A percentile compares a stretch with the other conserved stretches of the same genome.
Evolutionary conservation across 2,888 invertebrate genomes (phyloP).

Genomic region (Eumacrocentrus americanus): DNA sequence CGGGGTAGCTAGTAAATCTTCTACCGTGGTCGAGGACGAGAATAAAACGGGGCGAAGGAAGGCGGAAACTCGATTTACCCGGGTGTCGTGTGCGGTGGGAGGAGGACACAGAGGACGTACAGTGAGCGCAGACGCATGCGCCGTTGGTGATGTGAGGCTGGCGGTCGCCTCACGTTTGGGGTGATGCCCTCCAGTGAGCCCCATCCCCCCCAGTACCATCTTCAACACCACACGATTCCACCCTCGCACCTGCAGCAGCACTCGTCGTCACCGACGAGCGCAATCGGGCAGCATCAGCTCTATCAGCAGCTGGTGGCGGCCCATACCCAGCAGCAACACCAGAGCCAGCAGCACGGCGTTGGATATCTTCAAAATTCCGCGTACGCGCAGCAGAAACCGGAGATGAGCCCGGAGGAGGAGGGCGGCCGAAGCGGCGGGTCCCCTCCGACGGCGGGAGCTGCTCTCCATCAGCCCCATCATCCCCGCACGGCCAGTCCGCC

Average conservation of each 20-base stretch:
- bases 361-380: conserved; percentile 59
- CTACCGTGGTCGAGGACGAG: conserved; percentile 46
- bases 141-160: conserved; percentile 61
- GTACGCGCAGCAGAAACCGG: conserved; percentile 57
- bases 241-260: conserved; percentile 55
- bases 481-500: conserved; percentile 60
- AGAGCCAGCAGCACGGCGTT: conserved; percentile 50
- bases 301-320: conserved; percentile 59
- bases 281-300: conserved; percentile 57
- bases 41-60: conserved; percentile 36
- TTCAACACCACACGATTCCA: conserved; percentile 59
- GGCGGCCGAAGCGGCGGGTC: conserved; percentile 61
- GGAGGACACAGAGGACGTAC: conserved; percentile 39
- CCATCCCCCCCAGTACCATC: conserved; percentile 60
- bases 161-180: conserved; percentile 60
- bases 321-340: conserved; percentile 49
- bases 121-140: conserved; percentile 50
- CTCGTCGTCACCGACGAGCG: conserved; percentile 52
- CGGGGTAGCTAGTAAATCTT: conserved; percentile 55
- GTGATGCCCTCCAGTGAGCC: conserved; percentile 62
- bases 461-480: conserved; percentile 59
- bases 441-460: conserved; percentile 60
- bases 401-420: conserved; percentile 62
- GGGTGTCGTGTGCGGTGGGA: conserved; percentile 30
- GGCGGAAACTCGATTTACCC: conserved; percentile 24